phyloP scores from a whole-genome alignment of 2,113 vertebrate genomes.

The Tricholaema leucomelas region DNA sequence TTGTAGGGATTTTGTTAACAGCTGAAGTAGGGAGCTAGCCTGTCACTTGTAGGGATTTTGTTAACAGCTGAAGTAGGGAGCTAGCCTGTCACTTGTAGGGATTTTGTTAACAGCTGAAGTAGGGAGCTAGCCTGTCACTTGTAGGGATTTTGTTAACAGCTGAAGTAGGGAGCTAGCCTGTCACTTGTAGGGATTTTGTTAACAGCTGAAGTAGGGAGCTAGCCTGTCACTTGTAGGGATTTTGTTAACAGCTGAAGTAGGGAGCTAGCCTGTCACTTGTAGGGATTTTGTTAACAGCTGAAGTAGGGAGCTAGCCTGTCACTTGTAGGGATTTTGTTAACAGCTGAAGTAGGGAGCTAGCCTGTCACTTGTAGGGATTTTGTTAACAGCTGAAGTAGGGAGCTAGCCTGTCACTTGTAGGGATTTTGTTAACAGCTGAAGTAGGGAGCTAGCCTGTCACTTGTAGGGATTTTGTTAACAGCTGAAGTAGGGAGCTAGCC shows the following conservation, averaged over 20 bases:
- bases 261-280: neutral
- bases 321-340: rapidly evolving
- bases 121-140: neutral
- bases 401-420: neutral
- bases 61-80: neutral
- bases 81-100: neutral
- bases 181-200: rapidly evolving
- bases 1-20: rapidly evolving
- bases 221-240: neutral
- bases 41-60: neutral
- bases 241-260: neutral
- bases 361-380: neutral
- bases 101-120: neutral
- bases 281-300: neutral
- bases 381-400: neutral
- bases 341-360: neutral
- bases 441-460: neutral
- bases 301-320: neutral
- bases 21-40: neutral
- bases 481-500: neutral
- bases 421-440: neutral
- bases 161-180: neutral
- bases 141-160: neutral
- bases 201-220: neutral
- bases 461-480: rapidly evolving